Percentiles rank a stretch among this genome's conserved stretches.
Evolutionary conservation across 2,113 vertebrate genomes (phyloP).

Genomic region (Melierax canorus): DNA sequence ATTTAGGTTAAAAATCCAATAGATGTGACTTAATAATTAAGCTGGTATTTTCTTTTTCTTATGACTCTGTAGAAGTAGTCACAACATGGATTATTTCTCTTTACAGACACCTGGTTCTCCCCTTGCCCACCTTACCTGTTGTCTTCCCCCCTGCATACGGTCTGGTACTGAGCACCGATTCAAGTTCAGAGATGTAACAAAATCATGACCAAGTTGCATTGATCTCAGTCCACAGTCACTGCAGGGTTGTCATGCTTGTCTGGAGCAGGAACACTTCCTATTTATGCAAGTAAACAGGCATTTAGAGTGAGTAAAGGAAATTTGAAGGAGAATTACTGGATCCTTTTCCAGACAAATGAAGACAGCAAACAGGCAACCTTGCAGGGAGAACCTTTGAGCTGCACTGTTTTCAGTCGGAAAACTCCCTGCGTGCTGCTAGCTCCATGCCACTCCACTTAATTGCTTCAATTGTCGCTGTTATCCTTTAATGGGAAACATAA

Average conservation of each 20-base stretch:
- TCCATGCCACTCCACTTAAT: slow-evolving; percentile 65
- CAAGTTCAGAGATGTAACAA: neutral
- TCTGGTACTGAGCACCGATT: neutral
- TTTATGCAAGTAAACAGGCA: slow-evolving; percentile 9
- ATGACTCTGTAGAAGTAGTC: neutral
- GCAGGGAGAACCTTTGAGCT: slow-evolving; percentile 50
- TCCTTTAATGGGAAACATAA: slow-evolving; percentile 75
- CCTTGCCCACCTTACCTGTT: neutral
- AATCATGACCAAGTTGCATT: neutral
- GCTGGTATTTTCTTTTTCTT: neutral
- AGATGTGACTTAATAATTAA: neutral
- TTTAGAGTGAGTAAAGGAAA: slow-evolving; percentile 34
- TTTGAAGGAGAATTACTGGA: slow-evolving; percentile 19
- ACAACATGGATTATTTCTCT: neutral
- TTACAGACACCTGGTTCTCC: neutral
- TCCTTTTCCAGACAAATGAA: slow-evolving; percentile 54
- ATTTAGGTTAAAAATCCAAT: neutral
- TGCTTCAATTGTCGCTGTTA: slow-evolving; percentile 72
- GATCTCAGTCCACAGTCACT: neutral
- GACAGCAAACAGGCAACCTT: slow-evolving; percentile 21
- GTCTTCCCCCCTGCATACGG: too few relatives aligned
- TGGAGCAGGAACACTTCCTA: neutral
- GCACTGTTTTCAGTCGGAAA: slow-evolving; percentile 2
- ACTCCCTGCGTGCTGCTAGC: slow-evolving; percentile 31
- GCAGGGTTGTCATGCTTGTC: neutral